These are phyloP conservation scores for Bombus difficillimus DNA, from an alignment of 1,140 invertebrate genomes.

Conservation along the genomic window DNA sequence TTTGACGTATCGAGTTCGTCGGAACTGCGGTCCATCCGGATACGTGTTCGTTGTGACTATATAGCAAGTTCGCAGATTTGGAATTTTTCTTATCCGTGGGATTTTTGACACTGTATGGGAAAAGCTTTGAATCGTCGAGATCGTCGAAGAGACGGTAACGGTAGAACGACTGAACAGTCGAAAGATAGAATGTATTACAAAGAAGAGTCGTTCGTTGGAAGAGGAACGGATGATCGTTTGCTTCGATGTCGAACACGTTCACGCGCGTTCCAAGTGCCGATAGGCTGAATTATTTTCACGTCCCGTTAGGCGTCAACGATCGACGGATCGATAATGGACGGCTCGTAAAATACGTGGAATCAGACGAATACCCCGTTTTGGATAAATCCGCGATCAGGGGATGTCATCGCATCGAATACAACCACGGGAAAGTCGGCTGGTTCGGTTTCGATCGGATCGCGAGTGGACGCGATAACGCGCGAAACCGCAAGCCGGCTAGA, in stretches of 20 bases:
- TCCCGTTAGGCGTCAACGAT: constrained; percentile 56
- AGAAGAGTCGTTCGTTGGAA: background rate
- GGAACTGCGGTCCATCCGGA: background rate
- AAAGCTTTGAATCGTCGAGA: background rate
- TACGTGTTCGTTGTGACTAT: background rate
- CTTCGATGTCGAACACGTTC: background rate
- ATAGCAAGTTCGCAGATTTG: background rate
- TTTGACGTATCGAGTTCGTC: too few relatives aligned
- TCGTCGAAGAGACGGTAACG: background rate
- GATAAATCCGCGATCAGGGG: background rate
- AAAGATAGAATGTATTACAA: background rate
- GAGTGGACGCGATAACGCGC: constrained; percentile 18
- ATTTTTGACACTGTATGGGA: background rate
- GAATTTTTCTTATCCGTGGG: background rate
- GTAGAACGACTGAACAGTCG: background rate
- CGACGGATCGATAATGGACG: constrained; percentile 27
- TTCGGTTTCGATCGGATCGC: background rate
- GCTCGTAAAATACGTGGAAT: background rate
- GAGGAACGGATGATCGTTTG: background rate
- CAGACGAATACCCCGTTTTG: background rate
- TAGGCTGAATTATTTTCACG: constrained; percentile 16
- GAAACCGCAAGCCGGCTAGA: background rate
- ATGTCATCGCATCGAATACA: background rate
- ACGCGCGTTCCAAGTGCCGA: background rate
- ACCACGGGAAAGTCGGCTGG: constrained; percentile 2